These are phyloP conservation scores for Thinocorus orbignyianus DNA, from an alignment of 2,113 vertebrate genomes.

Conservation along the genomic window DNA sequence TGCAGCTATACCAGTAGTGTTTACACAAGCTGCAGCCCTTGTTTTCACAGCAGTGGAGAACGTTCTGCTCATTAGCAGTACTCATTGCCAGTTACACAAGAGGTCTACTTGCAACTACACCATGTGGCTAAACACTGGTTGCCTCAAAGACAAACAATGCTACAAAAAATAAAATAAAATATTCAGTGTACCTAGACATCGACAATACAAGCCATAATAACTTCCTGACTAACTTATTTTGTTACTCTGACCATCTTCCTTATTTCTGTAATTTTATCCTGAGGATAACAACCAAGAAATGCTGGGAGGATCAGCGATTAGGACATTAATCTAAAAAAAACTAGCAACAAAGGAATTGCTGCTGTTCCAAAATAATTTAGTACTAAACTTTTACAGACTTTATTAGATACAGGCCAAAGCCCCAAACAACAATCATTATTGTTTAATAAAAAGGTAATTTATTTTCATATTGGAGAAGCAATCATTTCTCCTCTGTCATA, in stretches of 20 bases:
- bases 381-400: background rate
- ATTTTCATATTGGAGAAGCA: background rate
- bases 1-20: conserved; percentile 20
- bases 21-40: conserved; percentile 40
- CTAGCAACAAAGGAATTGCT: background rate
- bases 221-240: background rate
- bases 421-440: background rate
- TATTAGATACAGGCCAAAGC: background rate
- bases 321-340: background rate
- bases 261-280: background rate
- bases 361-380: background rate
- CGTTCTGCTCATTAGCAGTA: conserved; percentile 33
- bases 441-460: background rate
- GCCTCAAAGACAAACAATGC: conserved; percentile 17
- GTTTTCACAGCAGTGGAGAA: conserved; percentile 36
- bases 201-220: background rate
- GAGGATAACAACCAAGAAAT: background rate
- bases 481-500: background rate
- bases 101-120: conserved; percentile 1
- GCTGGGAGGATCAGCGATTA: background rate
- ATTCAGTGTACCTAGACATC: background rate
- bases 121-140: background rate
- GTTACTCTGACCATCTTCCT: background rate
- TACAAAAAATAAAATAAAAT: background rate
- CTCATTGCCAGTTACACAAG: conserved; percentile 33